Base-by-base conservation (phyloP, 2,113 vertebrate genomes). In the Reinhardtius hippoglossoides region DNA sequence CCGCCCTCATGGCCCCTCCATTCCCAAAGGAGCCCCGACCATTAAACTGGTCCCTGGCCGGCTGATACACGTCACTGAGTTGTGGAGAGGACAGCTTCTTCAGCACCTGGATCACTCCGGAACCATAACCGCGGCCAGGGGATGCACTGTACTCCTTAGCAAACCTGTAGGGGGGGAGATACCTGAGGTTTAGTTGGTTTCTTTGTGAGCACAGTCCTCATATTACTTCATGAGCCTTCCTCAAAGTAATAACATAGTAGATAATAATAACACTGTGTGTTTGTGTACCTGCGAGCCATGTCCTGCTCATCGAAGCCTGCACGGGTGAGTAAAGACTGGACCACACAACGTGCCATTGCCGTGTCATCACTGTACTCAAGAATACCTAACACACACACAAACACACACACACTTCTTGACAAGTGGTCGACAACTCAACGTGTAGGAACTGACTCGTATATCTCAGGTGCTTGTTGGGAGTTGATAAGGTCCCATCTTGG, bases 21-120 rank as follows among this genome's bases (percentile, higher is more conserved):
- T 99, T 99, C 15, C 98, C 98, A 0, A 97, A 99, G 67, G 98
- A 99, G 60, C 98, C 98, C 1, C 96, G 95, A 13, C 98, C 98
- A 0, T 96, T 96, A 66, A 99, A 99, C 93, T 99, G 98, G 74
- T 96, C 95, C 61, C 95, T 94, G 0, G 98, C 98, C 0, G 98
- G 98, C 83, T 97, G 96, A 71, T 96, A 98, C 52, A 99, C 96
- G 0, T 98, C 97, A 0, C 4, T 94, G 74, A 97, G 96, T 44
- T 96, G 96, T 54, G 97, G 95, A 50, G 94, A 97, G 9, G 96
- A 92, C 13, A 99, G 95, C 84, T 98, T 98, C 93, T 95, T 96
- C 91, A 99, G 95, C 80, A 99, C 98, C 0, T 96, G 96, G 82
- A 98, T 83, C 1, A 99, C 97, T 0, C 96, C 97, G n/a, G 94